These are phyloP conservation scores for Pemphredon lugubris DNA, from an alignment of 2,888 invertebrate genomes.

Conservation along the genomic window DNA sequence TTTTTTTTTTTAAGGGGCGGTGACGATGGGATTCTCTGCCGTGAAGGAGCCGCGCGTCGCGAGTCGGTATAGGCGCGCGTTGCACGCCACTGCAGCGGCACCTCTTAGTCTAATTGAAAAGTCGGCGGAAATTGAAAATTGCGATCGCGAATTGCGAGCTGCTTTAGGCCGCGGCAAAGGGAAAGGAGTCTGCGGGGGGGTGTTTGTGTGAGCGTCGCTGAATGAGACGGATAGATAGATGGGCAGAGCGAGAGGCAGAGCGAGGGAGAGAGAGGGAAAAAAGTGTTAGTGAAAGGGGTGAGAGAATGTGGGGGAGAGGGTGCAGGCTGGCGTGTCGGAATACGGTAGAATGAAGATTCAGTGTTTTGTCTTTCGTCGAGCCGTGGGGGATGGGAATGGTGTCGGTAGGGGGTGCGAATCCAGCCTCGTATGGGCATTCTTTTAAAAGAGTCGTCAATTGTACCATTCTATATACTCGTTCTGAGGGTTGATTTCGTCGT, in stretches of 20 bases:
- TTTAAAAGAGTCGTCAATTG: conserved; percentile 79
- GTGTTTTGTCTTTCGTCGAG: conserved; percentile 76
- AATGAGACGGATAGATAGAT: conserved; percentile 33
- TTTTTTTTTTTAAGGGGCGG: conserved; percentile 38
- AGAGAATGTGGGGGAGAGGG: conserved; percentile 48
- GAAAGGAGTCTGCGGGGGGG: conserved; percentile 50
- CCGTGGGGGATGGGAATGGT: conserved; percentile 59
- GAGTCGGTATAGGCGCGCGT: conserved; percentile 59
- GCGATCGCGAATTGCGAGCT: conserved; percentile 81
- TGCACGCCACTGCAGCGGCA: conserved; percentile 63
- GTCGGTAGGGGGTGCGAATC: conserved; percentile 70
- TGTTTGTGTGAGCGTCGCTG: conserved; percentile 31
- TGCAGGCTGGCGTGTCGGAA: conserved; percentile 71
- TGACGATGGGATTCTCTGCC: conserved; percentile 56
- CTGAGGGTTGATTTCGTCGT: conserved; percentile 75
- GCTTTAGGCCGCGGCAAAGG: conserved; percentile 76
- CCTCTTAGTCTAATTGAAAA: conserved; percentile 82
- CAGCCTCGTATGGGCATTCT: conserved; percentile 76
- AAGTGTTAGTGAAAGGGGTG: conserved; percentile 34
- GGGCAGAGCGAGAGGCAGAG: conserved; percentile 1
- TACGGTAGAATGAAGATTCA: conserved; percentile 79
- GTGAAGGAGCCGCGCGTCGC: conserved; percentile 67
- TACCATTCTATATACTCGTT: conserved; percentile 75
- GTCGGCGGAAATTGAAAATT: conserved; percentile 81
- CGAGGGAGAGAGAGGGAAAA: conserved; percentile 16